These are phyloP conservation scores for Erynnis tages DNA, from an alignment of 2,888 invertebrate genomes.

Conservation along the genomic window DNA sequence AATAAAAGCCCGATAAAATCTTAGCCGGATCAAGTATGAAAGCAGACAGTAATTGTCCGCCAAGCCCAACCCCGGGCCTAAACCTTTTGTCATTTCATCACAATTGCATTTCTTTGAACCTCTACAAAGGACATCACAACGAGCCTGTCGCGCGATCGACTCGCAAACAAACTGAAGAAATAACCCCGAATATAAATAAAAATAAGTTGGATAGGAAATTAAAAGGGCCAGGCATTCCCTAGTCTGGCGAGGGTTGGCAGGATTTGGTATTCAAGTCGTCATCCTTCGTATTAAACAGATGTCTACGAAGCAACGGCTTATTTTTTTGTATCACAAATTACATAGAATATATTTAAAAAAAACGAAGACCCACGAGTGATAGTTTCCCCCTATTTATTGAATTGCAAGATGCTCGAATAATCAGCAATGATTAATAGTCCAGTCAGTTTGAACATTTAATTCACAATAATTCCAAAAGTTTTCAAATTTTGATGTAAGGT, in stretches of 20 bases:
- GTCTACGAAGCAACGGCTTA: too few species aligned
- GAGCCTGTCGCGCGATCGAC: constrained; percentile 6
- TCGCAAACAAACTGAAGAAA: constrained; percentile 36
- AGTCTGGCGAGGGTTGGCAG: not conserved
- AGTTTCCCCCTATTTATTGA: too few species aligned
- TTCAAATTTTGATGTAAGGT: too few species aligned
- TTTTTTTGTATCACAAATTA: too few species aligned
- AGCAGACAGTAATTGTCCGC: constrained; percentile 10
- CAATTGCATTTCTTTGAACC: constrained; percentile 19
- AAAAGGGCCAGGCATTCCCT: constrained; percentile 52
- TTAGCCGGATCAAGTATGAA: constrained; percentile 3
- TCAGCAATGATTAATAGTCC: too few species aligned
- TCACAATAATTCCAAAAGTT: too few species aligned
- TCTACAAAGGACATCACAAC: constrained; percentile 17
- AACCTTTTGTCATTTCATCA: constrained; percentile 15
- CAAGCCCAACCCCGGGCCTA: not conserved
- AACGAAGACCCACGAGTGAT: too few species aligned
- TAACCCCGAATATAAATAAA: constrained; percentile 50
- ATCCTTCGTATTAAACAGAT: too few species aligned
- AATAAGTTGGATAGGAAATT: constrained; percentile 43
- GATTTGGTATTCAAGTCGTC: not conserved
- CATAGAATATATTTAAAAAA: too few species aligned
- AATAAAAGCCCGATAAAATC: not conserved
- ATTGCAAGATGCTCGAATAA: too few species aligned
- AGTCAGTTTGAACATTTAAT: too few species aligned